Evolutionary conservation across 2,797 vertebrate species (phyloP).

Genomic region (Odontamblyopus lacepedii): DNA sequence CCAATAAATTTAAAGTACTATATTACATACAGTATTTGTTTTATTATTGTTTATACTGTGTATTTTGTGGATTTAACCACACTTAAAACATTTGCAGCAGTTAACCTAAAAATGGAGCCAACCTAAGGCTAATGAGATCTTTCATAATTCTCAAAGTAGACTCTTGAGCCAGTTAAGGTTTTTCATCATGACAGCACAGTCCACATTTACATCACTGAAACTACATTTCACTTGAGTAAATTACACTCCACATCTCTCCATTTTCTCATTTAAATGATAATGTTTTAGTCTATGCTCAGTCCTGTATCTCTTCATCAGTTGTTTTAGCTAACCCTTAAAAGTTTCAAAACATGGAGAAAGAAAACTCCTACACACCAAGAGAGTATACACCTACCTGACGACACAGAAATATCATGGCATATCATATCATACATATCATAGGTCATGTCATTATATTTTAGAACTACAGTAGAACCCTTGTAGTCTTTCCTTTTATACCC

Average conservation of each 20-base stretch:
- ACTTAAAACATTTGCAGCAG: slow-evolving; percentile 48
- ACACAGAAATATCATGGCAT: slow-evolving; percentile 89
- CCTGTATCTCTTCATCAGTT: slow-evolving; percentile 46
- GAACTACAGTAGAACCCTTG: slow-evolving; percentile 70
- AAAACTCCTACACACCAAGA: slow-evolving; percentile 88
- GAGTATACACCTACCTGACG: slow-evolving; percentile 80
- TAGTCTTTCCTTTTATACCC: slow-evolving; percentile 63
- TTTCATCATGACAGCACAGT: slow-evolving; percentile 56
- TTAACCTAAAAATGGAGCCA: slow-evolving; percentile 32
- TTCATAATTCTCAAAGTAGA: slow-evolving; percentile 19
- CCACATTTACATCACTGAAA: slow-evolving; percentile 69
- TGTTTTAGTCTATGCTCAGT: slow-evolving; percentile 22
- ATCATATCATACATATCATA: slow-evolving; percentile 70
- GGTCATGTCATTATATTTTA: slow-evolving; percentile 74
- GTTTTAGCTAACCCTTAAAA: slow-evolving; percentile 73
- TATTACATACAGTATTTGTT: slow-evolving; percentile 12
- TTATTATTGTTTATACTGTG: slow-evolving; percentile 32
- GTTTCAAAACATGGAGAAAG: slow-evolving; percentile 70
- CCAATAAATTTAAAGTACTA: neutral
- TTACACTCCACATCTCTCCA: slow-evolving; percentile 47
- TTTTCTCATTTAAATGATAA: slow-evolving; percentile 43
- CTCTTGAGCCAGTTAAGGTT: slow-evolving; percentile 31
- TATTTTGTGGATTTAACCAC: slow-evolving; percentile 4
- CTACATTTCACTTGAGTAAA: slow-evolving; percentile 62
- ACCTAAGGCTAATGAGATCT: slow-evolving; percentile 9